A percentile compares a stretch with the other conserved stretches of the same genome.
Conservation (phyloP, 2,113 vertebrate genomes). For the Chauna torquata region DNA sequence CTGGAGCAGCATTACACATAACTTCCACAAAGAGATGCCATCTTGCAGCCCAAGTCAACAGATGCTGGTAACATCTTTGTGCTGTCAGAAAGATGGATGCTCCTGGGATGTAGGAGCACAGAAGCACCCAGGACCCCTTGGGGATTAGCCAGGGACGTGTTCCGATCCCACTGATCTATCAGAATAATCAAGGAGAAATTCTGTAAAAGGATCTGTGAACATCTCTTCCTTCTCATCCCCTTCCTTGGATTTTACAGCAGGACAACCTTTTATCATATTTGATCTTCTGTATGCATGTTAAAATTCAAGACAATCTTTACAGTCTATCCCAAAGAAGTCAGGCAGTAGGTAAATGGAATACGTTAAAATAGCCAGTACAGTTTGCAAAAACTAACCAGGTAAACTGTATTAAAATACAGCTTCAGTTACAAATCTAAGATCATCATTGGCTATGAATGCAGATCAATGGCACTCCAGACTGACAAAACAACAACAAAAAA, state of each 20-base stretch:
- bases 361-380: neutral
- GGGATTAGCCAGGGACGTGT: neutral
- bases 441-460: neutral
- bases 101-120: neutral
- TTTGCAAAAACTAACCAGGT: neutral
- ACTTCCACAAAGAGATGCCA: neutral
- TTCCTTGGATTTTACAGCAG: neutral
- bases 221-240: neutral
- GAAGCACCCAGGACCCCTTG: neutral
- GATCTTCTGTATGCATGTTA: neutral
- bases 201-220: neutral
- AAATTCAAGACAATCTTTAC: neutral
- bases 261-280: neutral
- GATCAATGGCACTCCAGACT: neutral
- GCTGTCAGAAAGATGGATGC: neutral
- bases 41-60: neutral
- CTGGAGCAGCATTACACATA: neutral
- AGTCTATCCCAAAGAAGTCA: neutral
- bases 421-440: neutral
- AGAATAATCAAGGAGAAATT: neutral
- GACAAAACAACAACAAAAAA: neutral
- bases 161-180: neutral
- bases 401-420: neutral
- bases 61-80: neutral
- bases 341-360: neutral